phyloP scores from a whole-genome alignment of 2,888 invertebrate genomes.

The Proisotoma minuta region DNA sequence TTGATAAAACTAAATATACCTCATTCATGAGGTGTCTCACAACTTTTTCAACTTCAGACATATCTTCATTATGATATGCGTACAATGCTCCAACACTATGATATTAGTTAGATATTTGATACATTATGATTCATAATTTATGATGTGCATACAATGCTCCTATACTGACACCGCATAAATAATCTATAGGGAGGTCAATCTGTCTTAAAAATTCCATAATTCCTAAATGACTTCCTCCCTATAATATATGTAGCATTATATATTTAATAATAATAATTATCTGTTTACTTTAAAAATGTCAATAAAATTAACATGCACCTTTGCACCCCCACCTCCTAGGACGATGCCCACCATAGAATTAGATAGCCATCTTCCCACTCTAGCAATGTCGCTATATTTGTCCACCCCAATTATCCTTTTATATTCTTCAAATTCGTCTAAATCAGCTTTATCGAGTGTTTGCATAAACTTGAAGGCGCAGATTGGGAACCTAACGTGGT shows the following conservation, averaged over 20 bases:
- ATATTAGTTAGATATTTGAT: too few species aligned
- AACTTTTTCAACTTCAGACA: slow-evolving; percentile 16
- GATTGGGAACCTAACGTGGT: slow-evolving; percentile 27
- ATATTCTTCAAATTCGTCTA: slow-evolving; percentile 16
- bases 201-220: slow-evolving; percentile 20
- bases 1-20: too few species aligned
- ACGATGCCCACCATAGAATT: slow-evolving; percentile 28
- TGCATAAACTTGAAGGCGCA: slow-evolving; percentile 25
- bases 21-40: slow-evolving; percentile 23
- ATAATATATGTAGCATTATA: background rate
- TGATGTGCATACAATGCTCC: too few species aligned
- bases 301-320: slow-evolving; percentile 23
- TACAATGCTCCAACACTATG: slow-evolving; percentile 34
- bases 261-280: background rate
- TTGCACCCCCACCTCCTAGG: slow-evolving; percentile 37
- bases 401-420: slow-evolving; percentile 12
- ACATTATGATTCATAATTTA: too few species aligned
- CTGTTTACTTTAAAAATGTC: background rate
- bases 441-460: background rate
- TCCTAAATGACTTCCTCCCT: slow-evolving; percentile 19
- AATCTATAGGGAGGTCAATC: slow-evolving; percentile 37
- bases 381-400: slow-evolving; percentile 27
- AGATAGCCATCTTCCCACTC: slow-evolving; percentile 30
- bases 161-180: slow-evolving; percentile 40
- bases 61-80: slow-evolving; percentile 33